phyloP scores from a whole-genome alignment of 2,888 invertebrate species.

The Drosophila buzzatii region DNA sequence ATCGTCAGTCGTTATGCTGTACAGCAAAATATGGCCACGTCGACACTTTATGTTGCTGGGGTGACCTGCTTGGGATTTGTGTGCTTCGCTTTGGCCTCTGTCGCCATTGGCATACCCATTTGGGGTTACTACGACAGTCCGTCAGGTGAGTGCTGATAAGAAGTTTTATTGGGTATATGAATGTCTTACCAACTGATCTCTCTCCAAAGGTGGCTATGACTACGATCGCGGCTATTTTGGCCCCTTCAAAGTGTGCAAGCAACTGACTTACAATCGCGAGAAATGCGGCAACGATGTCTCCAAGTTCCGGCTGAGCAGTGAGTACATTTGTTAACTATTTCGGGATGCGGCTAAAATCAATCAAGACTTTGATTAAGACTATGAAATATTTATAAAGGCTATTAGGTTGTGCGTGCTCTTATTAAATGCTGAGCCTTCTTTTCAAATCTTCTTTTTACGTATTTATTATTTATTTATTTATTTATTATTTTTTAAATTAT shows the following conservation, averaged over 20 bases:
- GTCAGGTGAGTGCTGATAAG: constrained; percentile 85
- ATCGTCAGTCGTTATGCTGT: constrained; percentile 76
- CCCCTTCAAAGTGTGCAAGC: constrained; percentile 94
- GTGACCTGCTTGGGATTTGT: constrained; percentile 88
- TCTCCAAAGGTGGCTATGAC: constrained; percentile 84
- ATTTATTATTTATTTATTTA: too few relatives aligned
- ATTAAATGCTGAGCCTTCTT: too few relatives aligned
- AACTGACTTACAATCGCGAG: constrained; percentile 92
- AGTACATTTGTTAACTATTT: constrained; percentile 84
- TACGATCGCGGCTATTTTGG: constrained; percentile 94
- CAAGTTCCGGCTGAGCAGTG: constrained; percentile 92
- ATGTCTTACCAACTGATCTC: not conserved
- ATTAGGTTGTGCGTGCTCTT: too few relatives aligned
- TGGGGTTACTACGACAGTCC: constrained; percentile 92
- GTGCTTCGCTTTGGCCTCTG: constrained; percentile 92
- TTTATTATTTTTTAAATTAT: too few relatives aligned
- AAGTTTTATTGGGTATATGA: fast-evolving
- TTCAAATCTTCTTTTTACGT: too few relatives aligned
- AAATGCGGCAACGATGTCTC: constrained; percentile 92
- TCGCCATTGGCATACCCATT: constrained; percentile 93
- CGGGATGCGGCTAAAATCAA: not conserved
- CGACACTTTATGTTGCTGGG: constrained; percentile 85
- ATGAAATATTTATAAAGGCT: too few relatives aligned
- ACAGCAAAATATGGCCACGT: constrained; percentile 84
- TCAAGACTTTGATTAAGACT: not conserved